Evolutionary conservation across 2,113 vertebrate species (phyloP).

Genomic region (Myrmophylax atrothorax): DNA sequence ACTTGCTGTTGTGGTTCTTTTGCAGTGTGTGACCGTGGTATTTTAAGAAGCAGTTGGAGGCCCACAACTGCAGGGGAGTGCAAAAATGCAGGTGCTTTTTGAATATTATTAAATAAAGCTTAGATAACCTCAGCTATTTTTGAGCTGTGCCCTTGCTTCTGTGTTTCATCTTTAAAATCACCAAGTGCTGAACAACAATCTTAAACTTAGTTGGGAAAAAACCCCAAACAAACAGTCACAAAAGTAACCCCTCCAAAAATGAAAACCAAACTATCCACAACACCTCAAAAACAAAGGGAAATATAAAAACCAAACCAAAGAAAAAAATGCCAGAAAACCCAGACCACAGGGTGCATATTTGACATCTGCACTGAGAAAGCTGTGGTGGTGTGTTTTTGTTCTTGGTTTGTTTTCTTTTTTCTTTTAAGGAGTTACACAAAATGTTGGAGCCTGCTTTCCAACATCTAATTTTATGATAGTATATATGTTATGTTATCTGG

Average conservation of each 20-base stretch:
- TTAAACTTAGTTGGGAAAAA: background rate
- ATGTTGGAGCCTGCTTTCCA: background rate
- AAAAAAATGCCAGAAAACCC: background rate
- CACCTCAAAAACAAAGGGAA: background rate
- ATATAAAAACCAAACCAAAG: background rate
- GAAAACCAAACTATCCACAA: background rate
- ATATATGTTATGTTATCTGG: background rate
- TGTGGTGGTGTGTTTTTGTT: background rate
- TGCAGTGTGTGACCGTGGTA: background rate
- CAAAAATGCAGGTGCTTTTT: background rate
- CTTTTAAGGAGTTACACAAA: background rate
- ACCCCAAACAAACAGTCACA: fast-evolving
- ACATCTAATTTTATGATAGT: background rate
- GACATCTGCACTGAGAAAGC: background rate
- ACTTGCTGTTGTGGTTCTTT: background rate
- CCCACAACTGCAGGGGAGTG: background rate
- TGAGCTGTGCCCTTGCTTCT: background rate
- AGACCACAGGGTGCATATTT: background rate
- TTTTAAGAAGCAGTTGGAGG: background rate
- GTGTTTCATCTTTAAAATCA: background rate
- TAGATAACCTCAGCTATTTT: background rate
- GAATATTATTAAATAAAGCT: background rate
- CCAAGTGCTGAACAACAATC: background rate
- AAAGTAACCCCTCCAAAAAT: background rate
- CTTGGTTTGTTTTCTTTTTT: background rate